phyloP scores from a whole-genome alignment of 1,140 invertebrate genomes.

The Pararge aegeria region DNA sequence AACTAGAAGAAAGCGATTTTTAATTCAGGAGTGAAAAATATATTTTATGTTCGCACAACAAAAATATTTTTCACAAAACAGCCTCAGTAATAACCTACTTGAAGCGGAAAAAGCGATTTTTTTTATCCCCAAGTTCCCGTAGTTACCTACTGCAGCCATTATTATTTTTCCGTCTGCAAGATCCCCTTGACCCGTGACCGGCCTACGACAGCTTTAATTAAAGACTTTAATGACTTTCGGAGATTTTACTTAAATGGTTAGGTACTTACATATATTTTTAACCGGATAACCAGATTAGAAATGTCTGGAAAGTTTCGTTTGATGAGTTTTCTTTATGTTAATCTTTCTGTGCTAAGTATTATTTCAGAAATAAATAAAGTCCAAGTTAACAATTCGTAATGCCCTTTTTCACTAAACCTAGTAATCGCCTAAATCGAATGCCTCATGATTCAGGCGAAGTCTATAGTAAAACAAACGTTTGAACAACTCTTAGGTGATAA shows the following conservation, averaged over 20 bases:
- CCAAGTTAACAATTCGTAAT: background rate
- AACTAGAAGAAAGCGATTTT: no score
- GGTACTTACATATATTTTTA: conserved; percentile 40
- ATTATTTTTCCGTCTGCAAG: conserved; percentile 57
- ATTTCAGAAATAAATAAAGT: no score
- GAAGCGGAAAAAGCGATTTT: background rate
- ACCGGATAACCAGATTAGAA: conserved; percentile 47
- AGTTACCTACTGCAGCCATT: conserved; percentile 32
- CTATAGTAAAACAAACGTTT: no score
- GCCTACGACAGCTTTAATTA: conserved; percentile 63
- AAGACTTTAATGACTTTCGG: conserved; percentile 60
- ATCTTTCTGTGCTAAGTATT: background rate
- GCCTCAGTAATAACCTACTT: no score
- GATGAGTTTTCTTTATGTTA: conserved; percentile 24
- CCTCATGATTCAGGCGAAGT: no score
- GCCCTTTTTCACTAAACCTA: no score
- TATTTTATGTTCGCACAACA: no score
- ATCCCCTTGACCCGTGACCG: conserved; percentile 45
- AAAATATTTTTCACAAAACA: no score
- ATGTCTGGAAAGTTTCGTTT: conserved; percentile 57
- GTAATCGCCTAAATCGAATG: no score
- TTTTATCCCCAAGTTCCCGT: background rate
- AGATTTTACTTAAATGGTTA: conserved; percentile 40
- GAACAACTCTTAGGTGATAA: no score
- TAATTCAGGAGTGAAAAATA: no score